These are phyloP conservation scores for Agriotes lineatus DNA, from an alignment of 2,888 invertebrate genomes.

Conservation along the genomic window DNA sequence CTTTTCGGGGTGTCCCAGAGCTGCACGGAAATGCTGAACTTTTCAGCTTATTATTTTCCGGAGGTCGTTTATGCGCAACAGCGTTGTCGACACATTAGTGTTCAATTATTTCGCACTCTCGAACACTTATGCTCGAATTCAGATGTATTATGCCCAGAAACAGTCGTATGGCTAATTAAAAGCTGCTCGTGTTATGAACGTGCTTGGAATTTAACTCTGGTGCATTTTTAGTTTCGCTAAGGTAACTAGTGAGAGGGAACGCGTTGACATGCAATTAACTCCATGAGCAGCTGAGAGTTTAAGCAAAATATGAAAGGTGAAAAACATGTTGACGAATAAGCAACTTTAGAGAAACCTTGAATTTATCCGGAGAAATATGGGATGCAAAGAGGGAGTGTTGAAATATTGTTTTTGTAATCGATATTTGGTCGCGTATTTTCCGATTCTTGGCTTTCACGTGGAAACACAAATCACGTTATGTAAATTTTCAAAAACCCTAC, in stretches of 20 bases:
- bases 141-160: no score
- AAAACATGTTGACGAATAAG: not conserved
- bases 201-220: not conserved
- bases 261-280: not conserved
- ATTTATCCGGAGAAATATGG: not conserved
- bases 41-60: no score
- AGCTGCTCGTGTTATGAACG: not conserved
- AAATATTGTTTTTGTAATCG: not conserved
- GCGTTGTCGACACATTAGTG: no score
- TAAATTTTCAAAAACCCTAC: no score
- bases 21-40: no score
- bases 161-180: not conserved
- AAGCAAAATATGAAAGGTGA: not conserved
- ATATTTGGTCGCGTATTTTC: not conserved
- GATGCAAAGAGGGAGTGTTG: not conserved
- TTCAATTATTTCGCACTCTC: no score
- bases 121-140: no score
- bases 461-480: no score
- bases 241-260: constrained; percentile 3
- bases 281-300: not conserved
- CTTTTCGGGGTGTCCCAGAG: not conserved
- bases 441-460: not conserved
- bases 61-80: no score
- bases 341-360: not conserved
- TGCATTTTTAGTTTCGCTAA: not conserved